These are phyloP conservation scores for Melanotaenia boesemani DNA, from an alignment of 2,797 vertebrate species.

Conservation along the genomic window DNA sequence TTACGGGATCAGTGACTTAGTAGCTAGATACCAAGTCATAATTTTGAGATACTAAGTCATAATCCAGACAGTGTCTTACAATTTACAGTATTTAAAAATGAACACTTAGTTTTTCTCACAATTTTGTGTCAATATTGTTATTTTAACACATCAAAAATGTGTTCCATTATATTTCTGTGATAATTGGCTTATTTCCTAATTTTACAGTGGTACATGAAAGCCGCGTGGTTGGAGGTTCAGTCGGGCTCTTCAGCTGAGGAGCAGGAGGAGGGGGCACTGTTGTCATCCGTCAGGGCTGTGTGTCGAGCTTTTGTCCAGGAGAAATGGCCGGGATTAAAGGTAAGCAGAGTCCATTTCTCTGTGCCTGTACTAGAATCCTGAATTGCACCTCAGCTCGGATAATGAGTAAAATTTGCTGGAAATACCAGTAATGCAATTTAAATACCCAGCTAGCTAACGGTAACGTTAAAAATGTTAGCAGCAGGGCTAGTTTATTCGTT, in stretches of 20 bases:
- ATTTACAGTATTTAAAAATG: too few species aligned
- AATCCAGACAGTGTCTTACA: too few species aligned
- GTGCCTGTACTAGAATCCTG: rapidly evolving
- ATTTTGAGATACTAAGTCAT: too few species aligned
- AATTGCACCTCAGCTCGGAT: neutral
- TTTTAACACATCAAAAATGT: neutral
- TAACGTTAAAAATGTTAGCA: conserved; percentile 15
- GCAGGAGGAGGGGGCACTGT: conserved; percentile 58
- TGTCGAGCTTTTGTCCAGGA: conserved; percentile 70
- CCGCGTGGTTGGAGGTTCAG: conserved; percentile 13
- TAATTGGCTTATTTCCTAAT: rapidly evolving
- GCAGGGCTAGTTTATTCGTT: conserved; percentile 56
- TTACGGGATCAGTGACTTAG: too few species aligned
- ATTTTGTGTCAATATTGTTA: too few species aligned
- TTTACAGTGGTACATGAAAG: neutral
- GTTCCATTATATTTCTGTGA: neutral
- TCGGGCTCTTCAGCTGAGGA: conserved; percentile 1
- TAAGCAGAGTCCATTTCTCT: conserved; percentile 13
- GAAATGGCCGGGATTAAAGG: conserved; percentile 86
- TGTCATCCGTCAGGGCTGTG: conserved; percentile 63
- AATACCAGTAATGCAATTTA: conserved; percentile 8
- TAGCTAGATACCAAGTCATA: too few species aligned
- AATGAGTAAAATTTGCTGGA: neutral
- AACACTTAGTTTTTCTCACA: too few species aligned
- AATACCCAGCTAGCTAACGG: conserved; percentile 29